Conservation (phyloP, 2,888 invertebrate genomes). For the Euphydryas editha region DNA sequence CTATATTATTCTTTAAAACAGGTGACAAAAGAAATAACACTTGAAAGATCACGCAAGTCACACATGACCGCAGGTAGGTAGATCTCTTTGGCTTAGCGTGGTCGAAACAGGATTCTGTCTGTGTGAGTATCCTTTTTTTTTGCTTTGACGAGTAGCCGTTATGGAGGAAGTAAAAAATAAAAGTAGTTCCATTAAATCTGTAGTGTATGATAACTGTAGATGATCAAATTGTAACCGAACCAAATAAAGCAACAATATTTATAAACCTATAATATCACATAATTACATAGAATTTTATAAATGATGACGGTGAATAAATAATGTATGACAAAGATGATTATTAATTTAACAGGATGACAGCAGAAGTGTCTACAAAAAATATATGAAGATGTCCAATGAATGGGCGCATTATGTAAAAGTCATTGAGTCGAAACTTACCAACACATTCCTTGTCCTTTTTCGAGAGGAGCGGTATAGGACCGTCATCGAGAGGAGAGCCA, state of each 20-base stretch:
- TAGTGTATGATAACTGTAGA: slow-evolving; percentile 37
- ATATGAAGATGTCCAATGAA: slow-evolving; percentile 46
- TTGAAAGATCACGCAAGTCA: slow-evolving; percentile 61
- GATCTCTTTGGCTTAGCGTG: slow-evolving; percentile 59
- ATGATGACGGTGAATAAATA: background rate
- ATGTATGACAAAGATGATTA: slow-evolving; percentile 34
- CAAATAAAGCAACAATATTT: background rate
- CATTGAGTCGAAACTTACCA: slow-evolving; percentile 60
- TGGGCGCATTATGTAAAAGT: slow-evolving; percentile 45
- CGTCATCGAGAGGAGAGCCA: slow-evolving; percentile 82
- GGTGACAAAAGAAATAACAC: slow-evolving; percentile 40
- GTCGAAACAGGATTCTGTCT: slow-evolving; percentile 74
- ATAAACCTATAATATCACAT: background rate
- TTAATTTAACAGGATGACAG: slow-evolving; percentile 45
- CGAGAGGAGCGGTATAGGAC: slow-evolving; percentile 85
- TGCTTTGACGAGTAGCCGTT: slow-evolving; percentile 68
- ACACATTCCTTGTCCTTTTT: slow-evolving; percentile 76
- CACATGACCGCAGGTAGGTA: slow-evolving; percentile 75
- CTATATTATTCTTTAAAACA: background rate
- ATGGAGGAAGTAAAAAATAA: slow-evolving; percentile 68
- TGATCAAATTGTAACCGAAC: background rate
- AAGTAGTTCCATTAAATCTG: slow-evolving; percentile 48
- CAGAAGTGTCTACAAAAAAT: slow-evolving; percentile 39
- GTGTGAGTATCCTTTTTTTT: slow-evolving; percentile 69
- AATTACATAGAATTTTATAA: background rate